Conservation (phyloP, 2,113 vertebrate genomes). For the Sinocyclocheilus anshuiensis region DNA sequence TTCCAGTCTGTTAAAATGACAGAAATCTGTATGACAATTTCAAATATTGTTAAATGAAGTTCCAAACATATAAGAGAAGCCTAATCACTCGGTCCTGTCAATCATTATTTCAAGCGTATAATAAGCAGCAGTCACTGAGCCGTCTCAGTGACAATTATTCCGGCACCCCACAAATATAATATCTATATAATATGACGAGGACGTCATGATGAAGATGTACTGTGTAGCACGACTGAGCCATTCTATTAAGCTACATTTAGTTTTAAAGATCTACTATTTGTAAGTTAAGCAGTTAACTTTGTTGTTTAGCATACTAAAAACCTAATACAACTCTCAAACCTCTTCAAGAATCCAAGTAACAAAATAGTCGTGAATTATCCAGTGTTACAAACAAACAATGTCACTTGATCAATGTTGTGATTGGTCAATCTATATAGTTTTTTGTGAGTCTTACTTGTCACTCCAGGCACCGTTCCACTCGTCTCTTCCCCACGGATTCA, state of each 20-base stretch:
- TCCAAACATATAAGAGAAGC: too few relatives aligned
- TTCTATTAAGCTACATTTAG: neutral
- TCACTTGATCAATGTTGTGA: neutral
- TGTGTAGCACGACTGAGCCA: too few relatives aligned
- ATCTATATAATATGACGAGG: too few relatives aligned
- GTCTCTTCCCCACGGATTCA: conserved; percentile 82
- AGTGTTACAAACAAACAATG: neutral
- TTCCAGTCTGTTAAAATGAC: too few relatives aligned
- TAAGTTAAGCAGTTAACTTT: neutral
- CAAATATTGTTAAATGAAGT: too few relatives aligned
- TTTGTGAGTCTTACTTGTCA: conserved; percentile 72
- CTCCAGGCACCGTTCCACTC: conserved; percentile 87
- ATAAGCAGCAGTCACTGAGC: too few relatives aligned
- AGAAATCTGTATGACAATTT: too few relatives aligned
- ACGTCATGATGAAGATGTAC: too few relatives aligned
- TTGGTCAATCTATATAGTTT: neutral
- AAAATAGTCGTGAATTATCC: neutral
- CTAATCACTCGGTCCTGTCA: too few relatives aligned
- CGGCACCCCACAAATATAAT: too few relatives aligned
- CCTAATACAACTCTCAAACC: neutral
- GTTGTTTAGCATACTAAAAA: neutral
- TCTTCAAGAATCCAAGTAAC: neutral
- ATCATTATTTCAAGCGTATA: too few relatives aligned
- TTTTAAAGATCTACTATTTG: neutral
- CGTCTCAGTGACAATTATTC: too few relatives aligned